Percentiles rank a stretch among this genome's conserved stretches.
phyloP scores from a whole-genome alignment of 2,888 invertebrate genomes.

The Torymus auratus region DNA sequence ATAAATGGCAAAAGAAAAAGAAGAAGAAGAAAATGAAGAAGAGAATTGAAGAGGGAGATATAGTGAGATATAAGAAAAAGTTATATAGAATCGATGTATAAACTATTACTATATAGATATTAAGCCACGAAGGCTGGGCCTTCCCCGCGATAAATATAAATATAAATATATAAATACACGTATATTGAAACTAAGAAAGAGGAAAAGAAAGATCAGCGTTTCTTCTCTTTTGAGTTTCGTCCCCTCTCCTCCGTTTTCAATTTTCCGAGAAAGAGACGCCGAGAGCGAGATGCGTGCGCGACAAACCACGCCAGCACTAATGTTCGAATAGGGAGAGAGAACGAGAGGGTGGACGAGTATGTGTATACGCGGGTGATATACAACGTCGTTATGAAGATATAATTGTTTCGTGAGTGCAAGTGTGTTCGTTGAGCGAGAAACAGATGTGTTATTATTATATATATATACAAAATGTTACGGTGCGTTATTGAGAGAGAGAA shows the following conservation, averaged over 20 bases:
- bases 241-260: conserved; percentile 1
- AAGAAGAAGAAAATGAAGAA: neutral
- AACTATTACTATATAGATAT: conserved; percentile 38
- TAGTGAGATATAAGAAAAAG: conserved; percentile 4
- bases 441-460: neutral
- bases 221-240: conserved; percentile 4
- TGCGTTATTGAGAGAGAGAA: neutral
- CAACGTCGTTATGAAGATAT: too few relatives aligned
- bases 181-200: too few relatives aligned
- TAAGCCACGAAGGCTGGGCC: conserved; percentile 52
- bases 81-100: conserved; percentile 52
- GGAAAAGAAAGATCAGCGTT: neutral
- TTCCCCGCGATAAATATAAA: conserved; percentile 5
- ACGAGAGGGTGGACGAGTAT: neutral
- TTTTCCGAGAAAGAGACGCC: conserved; percentile 5
- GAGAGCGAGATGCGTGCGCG: neutral
- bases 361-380: too few relatives aligned
- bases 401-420: too few relatives aligned
- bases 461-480: conserved; percentile 5
- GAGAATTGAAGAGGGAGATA: neutral
- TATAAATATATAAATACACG: neutral
- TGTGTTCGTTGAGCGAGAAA: too few relatives aligned
- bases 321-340: conserved; percentile 26
- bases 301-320: conserved; percentile 14
- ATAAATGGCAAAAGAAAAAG: neutral